Percentiles rank a stretch among this genome's conserved stretches.
These are phyloP conservation scores for Gadus chalcogrammus DNA, from an alignment of 2,113 vertebrate species.

Conservation along the genomic window DNA sequence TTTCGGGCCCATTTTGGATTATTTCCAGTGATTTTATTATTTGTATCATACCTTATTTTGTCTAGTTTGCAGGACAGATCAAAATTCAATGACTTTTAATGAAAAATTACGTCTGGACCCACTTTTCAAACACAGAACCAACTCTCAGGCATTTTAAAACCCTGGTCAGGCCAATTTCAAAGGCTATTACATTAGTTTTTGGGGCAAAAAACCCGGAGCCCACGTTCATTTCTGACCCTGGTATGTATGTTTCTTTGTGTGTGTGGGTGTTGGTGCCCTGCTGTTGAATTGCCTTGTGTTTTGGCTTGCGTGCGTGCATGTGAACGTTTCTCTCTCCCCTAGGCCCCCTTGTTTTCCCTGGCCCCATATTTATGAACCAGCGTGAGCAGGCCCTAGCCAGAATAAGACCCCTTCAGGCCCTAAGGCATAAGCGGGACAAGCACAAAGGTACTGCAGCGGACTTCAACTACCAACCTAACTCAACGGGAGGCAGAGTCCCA, in stretches of 20 bases:
- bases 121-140: too few species aligned
- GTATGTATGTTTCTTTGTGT: constrained; percentile 12
- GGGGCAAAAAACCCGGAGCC: too few species aligned
- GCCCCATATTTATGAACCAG: constrained; percentile 98
- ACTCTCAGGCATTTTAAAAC: too few species aligned
- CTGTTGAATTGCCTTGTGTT: constrained; percentile 73
- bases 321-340: constrained; percentile 97
- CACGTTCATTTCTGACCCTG: too few species aligned
- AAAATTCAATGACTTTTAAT: too few species aligned
- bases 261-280: constrained; percentile 60
- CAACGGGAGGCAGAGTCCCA: constrained; percentile 74
- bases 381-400: constrained; percentile 99
- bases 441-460: constrained; percentile 97
- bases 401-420: constrained; percentile 98
- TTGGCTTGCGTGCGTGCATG: constrained; percentile 87
- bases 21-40: too few species aligned
- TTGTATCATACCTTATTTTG: too few species aligned
- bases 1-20: too few species aligned
- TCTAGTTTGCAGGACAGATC: too few species aligned
- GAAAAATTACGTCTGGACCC: too few species aligned
- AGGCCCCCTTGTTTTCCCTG: constrained; percentile 98
- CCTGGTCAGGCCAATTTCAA: too few species aligned
- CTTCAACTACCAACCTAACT: constrained; percentile 78
- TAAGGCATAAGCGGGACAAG: constrained; percentile 99
- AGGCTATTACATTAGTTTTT: too few species aligned